phyloP scores from a whole-genome alignment of 2,113 vertebrate species.

The Takifugu flavidus region DNA sequence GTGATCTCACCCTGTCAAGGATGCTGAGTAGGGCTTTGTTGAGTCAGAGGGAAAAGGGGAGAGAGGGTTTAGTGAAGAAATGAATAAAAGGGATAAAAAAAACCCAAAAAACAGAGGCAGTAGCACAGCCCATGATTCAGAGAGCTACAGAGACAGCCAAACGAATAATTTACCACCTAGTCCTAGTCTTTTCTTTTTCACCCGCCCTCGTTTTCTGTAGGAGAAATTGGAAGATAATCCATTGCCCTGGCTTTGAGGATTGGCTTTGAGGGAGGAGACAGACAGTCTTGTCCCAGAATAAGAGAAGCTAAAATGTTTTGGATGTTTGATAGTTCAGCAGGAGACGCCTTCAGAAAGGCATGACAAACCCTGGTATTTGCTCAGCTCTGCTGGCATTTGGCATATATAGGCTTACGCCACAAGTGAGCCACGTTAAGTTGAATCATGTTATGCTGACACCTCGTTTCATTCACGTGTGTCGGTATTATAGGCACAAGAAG shows the following conservation, averaged over 20 bases:
- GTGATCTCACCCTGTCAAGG: slow-evolving; percentile 65
- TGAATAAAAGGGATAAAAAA: slow-evolving; percentile 14
- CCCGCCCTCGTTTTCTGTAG: slow-evolving; percentile 18
- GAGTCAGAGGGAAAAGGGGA: slow-evolving; percentile 42
- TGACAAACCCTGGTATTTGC: slow-evolving; percentile 36
- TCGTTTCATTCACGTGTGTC: slow-evolving; percentile 18
- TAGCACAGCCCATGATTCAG: slow-evolving; percentile 14
- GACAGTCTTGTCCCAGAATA: slow-evolving; percentile 43
- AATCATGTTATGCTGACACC: slow-evolving; percentile 20
- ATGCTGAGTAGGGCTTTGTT: slow-evolving; percentile 69
- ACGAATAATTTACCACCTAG: slow-evolving; percentile 51
- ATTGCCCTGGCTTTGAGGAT: slow-evolving; percentile 58
- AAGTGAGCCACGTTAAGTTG: slow-evolving; percentile 27
- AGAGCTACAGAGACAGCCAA: slow-evolving; percentile 39
- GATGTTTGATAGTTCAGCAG: slow-evolving; percentile 50
- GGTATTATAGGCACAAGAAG: background rate
- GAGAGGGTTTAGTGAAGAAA: slow-evolving; percentile 20
- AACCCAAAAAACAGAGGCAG: slow-evolving; percentile 10
- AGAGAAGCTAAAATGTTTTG: slow-evolving; percentile 54
- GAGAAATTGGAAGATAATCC: slow-evolving; percentile 64
- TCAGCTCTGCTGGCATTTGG: slow-evolving; percentile 50
- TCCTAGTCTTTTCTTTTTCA: slow-evolving; percentile 24
- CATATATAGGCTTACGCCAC: slow-evolving; percentile 41
- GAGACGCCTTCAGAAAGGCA: slow-evolving; percentile 44
- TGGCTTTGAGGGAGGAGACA: slow-evolving; percentile 66